Conservation (phyloP, 1,140 invertebrate species). For the Condylostylus longicornis region DNA sequence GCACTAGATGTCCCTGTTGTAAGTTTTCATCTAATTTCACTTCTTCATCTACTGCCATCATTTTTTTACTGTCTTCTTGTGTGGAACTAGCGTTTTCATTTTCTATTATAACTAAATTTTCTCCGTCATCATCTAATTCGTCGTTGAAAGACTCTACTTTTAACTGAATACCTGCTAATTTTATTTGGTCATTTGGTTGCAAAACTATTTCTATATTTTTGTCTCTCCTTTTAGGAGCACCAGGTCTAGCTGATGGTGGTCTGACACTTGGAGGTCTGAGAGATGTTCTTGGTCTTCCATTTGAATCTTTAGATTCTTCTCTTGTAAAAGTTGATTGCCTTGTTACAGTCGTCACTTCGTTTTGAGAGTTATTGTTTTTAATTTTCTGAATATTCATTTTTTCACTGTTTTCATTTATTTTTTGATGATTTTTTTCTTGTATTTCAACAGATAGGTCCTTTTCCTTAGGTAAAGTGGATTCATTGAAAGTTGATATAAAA, state of each 20-base stretch:
- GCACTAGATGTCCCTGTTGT: conserved; percentile 57
- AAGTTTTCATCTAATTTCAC: conserved; percentile 22
- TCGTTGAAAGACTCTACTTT: conserved; percentile 49
- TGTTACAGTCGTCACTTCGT: conserved; percentile 4
- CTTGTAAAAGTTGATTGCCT: conserved; percentile 19
- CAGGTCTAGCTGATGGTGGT: conserved; percentile 60
- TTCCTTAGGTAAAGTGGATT: too few relatives aligned
- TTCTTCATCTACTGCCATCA: background rate
- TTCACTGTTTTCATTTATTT: too few relatives aligned
- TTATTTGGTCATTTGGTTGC: conserved; percentile 32
- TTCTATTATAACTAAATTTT: conserved; percentile 39
- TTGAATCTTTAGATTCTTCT: conserved; percentile 22
- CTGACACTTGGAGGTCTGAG: conserved; percentile 48
- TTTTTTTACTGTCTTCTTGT: conserved; percentile 3
- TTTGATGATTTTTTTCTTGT: too few relatives aligned
- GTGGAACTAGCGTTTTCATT: conserved; percentile 16
- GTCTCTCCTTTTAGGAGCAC: conserved; percentile 52
- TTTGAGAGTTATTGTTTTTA: too few relatives aligned
- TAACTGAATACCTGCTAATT: conserved; percentile 47
- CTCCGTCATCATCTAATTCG: conserved; percentile 40
- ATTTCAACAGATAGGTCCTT: too few relatives aligned
- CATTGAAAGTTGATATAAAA: too few relatives aligned
- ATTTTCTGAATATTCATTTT: too few relatives aligned
- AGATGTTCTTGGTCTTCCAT: conserved; percentile 34
- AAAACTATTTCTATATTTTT: conserved; percentile 38